These are phyloP conservation scores for Xanthia icteritia DNA, from an alignment of 2,888 invertebrate species.

Conservation along the genomic window DNA sequence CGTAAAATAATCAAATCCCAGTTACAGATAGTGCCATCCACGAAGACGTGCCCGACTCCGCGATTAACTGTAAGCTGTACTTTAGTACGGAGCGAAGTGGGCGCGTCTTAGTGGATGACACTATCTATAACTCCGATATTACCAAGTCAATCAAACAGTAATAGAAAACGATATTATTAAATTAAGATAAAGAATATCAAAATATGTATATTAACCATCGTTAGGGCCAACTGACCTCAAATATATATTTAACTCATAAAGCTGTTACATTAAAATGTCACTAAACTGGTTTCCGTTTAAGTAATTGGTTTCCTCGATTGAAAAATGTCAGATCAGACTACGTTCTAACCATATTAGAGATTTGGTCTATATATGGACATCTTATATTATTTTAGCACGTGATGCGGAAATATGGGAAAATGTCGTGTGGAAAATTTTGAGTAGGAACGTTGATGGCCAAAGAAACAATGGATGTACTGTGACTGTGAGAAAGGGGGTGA, in stretches of 20 bases:
- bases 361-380: conserved; percentile 21
- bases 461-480: not conserved
- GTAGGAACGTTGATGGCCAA: too few species aligned
- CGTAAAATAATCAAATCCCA: not conserved
- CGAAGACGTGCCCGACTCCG: too few species aligned
- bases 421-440: not conserved
- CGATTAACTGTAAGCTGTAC: too few species aligned
- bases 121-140: not conserved
- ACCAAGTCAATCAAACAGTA: not conserved
- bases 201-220: not conserved
- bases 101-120: too few species aligned
- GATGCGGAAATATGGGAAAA: not conserved
- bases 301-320: conserved; percentile 53
- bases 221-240: conserved; percentile 41
- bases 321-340: conserved; percentile 49
- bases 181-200: not conserved
- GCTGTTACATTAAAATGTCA: conserved; percentile 51
- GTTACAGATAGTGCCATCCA: too few species aligned
- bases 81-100: too few species aligned
- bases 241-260: conserved; percentile 33
- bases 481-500: too few species aligned
- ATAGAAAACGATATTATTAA: not conserved
- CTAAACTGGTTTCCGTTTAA: conserved; percentile 41
- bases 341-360: conserved; percentile 1
- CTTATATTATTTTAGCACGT: not conserved